Evolutionary conservation across 1,140 invertebrate genomes (phyloP), one percentile per base, ranked within the genome.

Genomic region (Atopsyche davidsoni): DNA sequence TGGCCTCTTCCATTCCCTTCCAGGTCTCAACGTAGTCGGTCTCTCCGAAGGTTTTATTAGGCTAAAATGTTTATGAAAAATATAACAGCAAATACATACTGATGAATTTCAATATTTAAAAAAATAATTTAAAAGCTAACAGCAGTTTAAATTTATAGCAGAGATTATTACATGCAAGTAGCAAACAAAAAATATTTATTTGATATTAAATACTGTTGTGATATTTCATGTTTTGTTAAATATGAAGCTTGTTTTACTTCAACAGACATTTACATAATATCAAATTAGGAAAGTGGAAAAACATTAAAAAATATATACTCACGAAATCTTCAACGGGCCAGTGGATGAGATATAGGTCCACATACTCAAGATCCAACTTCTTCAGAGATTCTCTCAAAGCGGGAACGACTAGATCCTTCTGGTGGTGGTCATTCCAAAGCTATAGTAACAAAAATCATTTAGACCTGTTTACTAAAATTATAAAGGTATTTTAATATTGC

Each of bases 281-380:
- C 11, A 32, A n/a, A n/a, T 32, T n/a, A 2, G 14, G 11, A n/a
- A 32, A 32, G 11, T 32, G 2, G 4, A 36, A 17, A 36, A 36
- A 16, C 16, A 22, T 21, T 21, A 40, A 10, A 16, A 9, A 14
- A n/a, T 6, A 24, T 21, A 2, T 13, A 68, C 63, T 72, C 63
- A 88, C 85, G 64, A 83, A 76, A 46, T 83, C 81, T 7, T 75
- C 85, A 55, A 89, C 77, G 3, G 91, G 91, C 87, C 88, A 94
- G 63, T 96, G 92, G 59, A 96, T 81, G 2, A 95, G 74, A 63
- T 84, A 93, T 0, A 94, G 68, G 67, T 96, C 91, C 0, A 96
- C 61, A 62, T 93, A 93, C 23, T 82, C 77, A 2, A 92, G 63
- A 0, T 79, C 78, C 21, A 94, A 74, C 53, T 79, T 76, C 2